Evolutionary conservation across 1,140 invertebrate genomes (phyloP), one percentile per base, ranked within the genome.

Genomic region (Sipha flava): DNA sequence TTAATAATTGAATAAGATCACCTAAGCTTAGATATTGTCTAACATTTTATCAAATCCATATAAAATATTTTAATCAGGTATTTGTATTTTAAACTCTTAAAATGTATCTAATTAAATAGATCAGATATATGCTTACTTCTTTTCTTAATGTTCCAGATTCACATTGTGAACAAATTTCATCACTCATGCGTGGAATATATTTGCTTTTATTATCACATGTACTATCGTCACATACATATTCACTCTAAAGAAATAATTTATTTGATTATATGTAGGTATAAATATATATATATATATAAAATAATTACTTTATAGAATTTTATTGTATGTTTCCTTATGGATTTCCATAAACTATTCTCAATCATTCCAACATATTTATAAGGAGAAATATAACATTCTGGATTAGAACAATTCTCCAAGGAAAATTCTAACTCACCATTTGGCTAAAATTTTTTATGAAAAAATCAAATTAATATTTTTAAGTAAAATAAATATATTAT

Each of bases 321-420:
- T 1, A 45, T 43, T 31, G 29, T 59, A 37, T 77, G 73, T 10
- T 77, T 77, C 16, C 52, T 77, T 29, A 77, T 77, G 3, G 52
- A 12, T 18, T 6, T 4, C 49, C 73, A 43, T 40, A 77, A 77
- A 77, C 1, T 40, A 77, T 52, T 77, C 43, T 77, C 73, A 4
- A 77, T 3, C 73, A 77, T 23, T 26, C 73, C 73, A 57, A 90
- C 82, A 83, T 91, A 91, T 79, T 90, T 89, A 79, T 90, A 85
- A 0, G 92, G 92, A 68, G 86, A 84, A 5, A 87, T 83, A 10
- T 82, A 84, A 83, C 93, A 95, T 4, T 90, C 87, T 9, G 86
- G 80, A 85, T 94, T 93, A 31, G 88, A 84, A 85, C 93, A 94
- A 81, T 86, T 87, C 29, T 89, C 87, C 57, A 94, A 86, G 62